Base-by-base conservation (phyloP, 2,113 vertebrate species). In the Kryptolebias marmoratus region DNA sequence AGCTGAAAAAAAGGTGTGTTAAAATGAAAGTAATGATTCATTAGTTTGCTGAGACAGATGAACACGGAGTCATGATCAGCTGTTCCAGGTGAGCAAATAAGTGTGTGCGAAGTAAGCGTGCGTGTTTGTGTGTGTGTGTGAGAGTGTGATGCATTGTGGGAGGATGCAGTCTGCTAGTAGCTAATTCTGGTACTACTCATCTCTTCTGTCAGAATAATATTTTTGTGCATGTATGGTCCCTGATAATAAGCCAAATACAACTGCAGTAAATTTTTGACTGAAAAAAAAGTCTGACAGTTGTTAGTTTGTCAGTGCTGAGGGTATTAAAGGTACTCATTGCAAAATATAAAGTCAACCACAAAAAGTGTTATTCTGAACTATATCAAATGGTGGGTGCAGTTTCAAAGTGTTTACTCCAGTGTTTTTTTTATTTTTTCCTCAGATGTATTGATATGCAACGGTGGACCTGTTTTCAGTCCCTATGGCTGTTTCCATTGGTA, bases 1-100 rank as follows among this genome's bases (percentile, higher is more conserved):
- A 49, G 27, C 36, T 39, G 68, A 66, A 36, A 16, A 36, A 44
- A 60, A 44, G 15, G 39, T 6, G 5, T 12, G 27, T 58, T 44
- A 55, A 77, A 69, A 71, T 39, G 47, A 2, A 15, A 39, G 44
- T n/a, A 71, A 73, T 71, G 57, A 55, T 64, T 80, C 48, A 58
- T 58, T 6, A 47, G 44, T 30, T 62, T 62, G 22, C 22, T 30
- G 13, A 47, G 39, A 60, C 31, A n/a, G 16, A 64, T 49, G 49
- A 49, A 16, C 11, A 11, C 31, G 42, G 31, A 2, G 30, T 39
- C 18, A 14, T 12, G 16, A 39, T 65, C 5, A 52, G 32, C 18
- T 53, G 31, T 12, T 39, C 18, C 11, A 39, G 31, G 32, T 54
- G 31, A 2, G 22, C 13, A 45, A 13, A 22, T 55, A 13, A 28